phyloP scores from a whole-genome alignment of 2,888 invertebrate species.

The Andrena bicolor region DNA sequence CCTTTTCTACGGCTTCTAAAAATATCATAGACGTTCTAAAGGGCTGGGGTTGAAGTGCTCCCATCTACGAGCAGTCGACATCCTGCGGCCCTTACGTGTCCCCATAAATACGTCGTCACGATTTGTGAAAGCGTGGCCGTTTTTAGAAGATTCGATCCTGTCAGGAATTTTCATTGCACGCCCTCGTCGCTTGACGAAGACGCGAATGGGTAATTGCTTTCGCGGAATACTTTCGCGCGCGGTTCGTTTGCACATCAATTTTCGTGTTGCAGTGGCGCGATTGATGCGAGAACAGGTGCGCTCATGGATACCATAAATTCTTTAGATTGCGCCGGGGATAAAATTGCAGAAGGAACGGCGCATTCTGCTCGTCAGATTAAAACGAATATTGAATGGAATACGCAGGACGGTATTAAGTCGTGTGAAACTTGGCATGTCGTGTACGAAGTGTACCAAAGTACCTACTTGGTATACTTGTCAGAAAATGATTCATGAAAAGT shows the following conservation, averaged over 20 bases:
- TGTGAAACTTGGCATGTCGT: background rate
- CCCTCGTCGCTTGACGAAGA: background rate
- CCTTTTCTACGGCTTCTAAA: slow-evolving; percentile 72
- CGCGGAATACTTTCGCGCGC: slow-evolving; percentile 9
- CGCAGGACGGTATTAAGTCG: background rate
- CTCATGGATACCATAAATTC: slow-evolving; percentile 47
- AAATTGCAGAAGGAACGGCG: slow-evolving; percentile 1
- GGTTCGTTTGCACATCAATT: slow-evolving; percentile 71
- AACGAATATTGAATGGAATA: slow-evolving; percentile 10
- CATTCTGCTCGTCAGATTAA: background rate
- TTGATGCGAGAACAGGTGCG: slow-evolving; percentile 45
- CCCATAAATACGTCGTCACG: slow-evolving; percentile 68
- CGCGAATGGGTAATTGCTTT: slow-evolving; percentile 33
- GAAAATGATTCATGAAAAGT: background rate
- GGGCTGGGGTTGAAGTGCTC: slow-evolving; percentile 38
- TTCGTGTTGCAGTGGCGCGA: slow-evolving; percentile 50
- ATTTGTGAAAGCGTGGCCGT: slow-evolving; percentile 64
- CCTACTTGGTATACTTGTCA: background rate
- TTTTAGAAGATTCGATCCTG: slow-evolving; percentile 40
- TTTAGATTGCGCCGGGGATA: slow-evolving; percentile 18
- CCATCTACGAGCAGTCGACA: slow-evolving; percentile 27
- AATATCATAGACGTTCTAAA: slow-evolving; percentile 60
- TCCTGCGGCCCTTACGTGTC: slow-evolving; percentile 47
- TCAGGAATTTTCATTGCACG: background rate
- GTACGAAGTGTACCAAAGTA: background rate